A percentile compares a stretch with the other conserved stretches of the same genome.
Evolutionary conservation across 1,140 invertebrate species (phyloP).

Genomic region (Paracyclopina nana): DNA sequence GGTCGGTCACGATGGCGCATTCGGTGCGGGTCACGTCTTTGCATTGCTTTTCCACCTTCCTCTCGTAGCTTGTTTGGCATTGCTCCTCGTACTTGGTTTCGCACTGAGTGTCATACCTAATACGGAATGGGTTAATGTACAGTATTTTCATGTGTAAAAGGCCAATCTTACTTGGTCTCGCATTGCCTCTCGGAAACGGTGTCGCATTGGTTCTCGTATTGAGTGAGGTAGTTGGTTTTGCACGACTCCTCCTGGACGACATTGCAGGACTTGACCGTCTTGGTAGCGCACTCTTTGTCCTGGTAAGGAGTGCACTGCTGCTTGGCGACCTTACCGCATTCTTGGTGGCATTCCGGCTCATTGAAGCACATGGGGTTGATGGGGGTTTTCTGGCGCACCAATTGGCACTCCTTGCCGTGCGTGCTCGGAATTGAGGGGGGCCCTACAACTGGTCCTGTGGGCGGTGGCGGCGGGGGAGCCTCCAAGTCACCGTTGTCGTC

Average conservation of each 20-base stretch:
- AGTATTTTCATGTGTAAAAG: too few species aligned
- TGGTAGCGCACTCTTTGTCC: background rate
- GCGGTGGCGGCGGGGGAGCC: too few species aligned
- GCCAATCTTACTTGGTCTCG: conserved; percentile 7
- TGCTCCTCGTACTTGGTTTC: conserved; percentile 4
- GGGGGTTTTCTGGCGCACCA: background rate
- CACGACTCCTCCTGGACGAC: conserved; percentile 1
- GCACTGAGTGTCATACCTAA: background rate
- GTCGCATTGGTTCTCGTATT: background rate
- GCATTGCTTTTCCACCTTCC: background rate
- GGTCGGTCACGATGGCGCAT: background rate
- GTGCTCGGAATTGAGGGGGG: too few species aligned
- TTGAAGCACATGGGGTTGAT: conserved; percentile 8
- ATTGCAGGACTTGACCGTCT: background rate
- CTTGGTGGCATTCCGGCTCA: conserved; percentile 1
- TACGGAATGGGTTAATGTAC: too few species aligned
- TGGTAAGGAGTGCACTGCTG: background rate
- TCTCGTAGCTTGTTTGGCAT: background rate
- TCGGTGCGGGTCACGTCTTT: background rate
- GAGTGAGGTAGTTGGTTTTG: too few species aligned
- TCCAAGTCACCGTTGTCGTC: too few species aligned
- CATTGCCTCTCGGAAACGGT: background rate
- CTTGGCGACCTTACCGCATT: background rate
- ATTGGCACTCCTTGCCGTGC: background rate
- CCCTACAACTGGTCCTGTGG: too few species aligned